These are phyloP conservation scores for Bryconaethiops microstoma DNA, from an alignment of 2,797 vertebrate genomes.

Conservation along the genomic window DNA sequence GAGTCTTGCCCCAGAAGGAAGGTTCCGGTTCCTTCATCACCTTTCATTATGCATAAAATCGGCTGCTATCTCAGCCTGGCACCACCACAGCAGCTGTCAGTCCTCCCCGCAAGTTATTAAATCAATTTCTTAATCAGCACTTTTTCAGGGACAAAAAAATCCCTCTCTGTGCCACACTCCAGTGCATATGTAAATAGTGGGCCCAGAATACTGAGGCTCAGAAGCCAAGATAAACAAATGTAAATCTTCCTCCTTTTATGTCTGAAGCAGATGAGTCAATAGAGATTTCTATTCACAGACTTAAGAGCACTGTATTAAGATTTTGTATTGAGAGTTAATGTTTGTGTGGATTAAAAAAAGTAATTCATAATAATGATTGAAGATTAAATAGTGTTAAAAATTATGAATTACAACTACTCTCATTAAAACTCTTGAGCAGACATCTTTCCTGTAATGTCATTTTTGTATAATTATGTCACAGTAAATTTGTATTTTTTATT, in stretches of 20 bases:
- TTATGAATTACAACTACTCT: background rate
- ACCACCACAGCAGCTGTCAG: slow-evolving; percentile 39
- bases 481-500: no score
- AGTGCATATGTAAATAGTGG: slow-evolving; percentile 15
- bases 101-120: slow-evolving; percentile 51
- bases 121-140: slow-evolving; percentile 55
- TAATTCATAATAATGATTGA: background rate
- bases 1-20: slow-evolving; percentile 43
- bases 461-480: no score
- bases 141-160: slow-evolving; percentile 25
- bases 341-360: background rate
- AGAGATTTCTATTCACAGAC: background rate
- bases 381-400: background rate
- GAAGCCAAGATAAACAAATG: slow-evolving; percentile 28
- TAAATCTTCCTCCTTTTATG: slow-evolving; percentile 24
- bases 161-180: slow-evolving; percentile 17
- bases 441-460: background rate
- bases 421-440: background rate
- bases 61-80: slow-evolving; percentile 21
- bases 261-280: background rate
- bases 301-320: background rate
- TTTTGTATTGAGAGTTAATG: background rate
- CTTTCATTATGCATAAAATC: slow-evolving; percentile 48
- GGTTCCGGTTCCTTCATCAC: slow-evolving; percentile 46
- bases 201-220: slow-evolving; percentile 18